phyloP scores from a whole-genome alignment of 2,888 invertebrate species.

The Latrodectus hesperus region DNA sequence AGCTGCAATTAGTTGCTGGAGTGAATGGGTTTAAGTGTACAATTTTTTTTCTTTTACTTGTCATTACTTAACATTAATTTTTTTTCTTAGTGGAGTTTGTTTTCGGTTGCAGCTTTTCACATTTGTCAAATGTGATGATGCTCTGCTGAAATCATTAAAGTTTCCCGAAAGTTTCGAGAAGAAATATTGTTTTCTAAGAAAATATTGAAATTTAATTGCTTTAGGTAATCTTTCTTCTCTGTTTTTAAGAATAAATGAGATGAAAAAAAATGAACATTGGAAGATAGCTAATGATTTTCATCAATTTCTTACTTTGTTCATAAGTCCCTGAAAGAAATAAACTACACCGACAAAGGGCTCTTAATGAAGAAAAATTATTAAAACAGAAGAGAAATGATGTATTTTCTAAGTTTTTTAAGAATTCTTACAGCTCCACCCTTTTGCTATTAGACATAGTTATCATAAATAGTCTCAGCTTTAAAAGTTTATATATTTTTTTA shows the following conservation, averaged over 20 bases:
- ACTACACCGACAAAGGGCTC: no score
- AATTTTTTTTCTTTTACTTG: slow-evolving; percentile 6
- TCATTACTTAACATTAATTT: slow-evolving; percentile 29
- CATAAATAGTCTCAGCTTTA: no score
- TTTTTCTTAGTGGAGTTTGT: slow-evolving; percentile 29
- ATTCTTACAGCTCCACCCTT: no score
- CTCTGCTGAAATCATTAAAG: slow-evolving; percentile 39
- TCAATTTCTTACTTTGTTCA: no score
- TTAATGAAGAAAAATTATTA: no score
- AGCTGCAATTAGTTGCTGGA: slow-evolving; percentile 55
- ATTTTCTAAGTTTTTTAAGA: no score
- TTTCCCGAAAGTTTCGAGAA: slow-evolving; percentile 21
- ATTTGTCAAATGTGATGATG: slow-evolving; percentile 61
- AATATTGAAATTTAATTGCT: slow-evolving; percentile 42
- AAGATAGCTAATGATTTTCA: no score
- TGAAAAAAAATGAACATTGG: no score
- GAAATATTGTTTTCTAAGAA: slow-evolving; percentile 26
- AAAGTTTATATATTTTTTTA: no score
- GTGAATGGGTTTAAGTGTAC: slow-evolving; percentile 12
- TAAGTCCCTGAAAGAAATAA: no score
- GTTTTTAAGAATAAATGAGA: neutral
- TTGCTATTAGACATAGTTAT: no score
- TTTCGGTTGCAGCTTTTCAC: slow-evolving; percentile 49
- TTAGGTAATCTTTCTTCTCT: neutral
- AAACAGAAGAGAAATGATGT: no score